Percentiles rank a stretch among this genome's conserved stretches.
These are phyloP conservation scores for Clytia hemisphaerica DNA, from an alignment of 30 jellyfish, hydroid and myxozoan species.

Conservation along the genomic window DNA sequence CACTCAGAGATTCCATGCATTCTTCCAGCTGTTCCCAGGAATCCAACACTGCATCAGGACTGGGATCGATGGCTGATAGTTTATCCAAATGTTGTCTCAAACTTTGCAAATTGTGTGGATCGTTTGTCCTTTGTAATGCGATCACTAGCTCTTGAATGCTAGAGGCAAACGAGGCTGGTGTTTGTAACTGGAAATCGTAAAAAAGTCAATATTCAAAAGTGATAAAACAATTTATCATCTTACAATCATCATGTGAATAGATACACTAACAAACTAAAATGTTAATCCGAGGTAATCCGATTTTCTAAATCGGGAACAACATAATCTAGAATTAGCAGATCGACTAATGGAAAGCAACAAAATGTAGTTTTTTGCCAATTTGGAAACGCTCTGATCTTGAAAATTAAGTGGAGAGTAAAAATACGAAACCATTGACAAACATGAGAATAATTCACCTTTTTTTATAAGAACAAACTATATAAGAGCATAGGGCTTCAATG, in stretches of 20 bases:
- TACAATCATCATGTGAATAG: background rate
- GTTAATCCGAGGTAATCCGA: too few relatives aligned
- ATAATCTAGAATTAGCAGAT: too few relatives aligned
- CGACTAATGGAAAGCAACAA: too few relatives aligned
- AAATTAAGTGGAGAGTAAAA: too few relatives aligned
- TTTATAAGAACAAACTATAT: too few relatives aligned
- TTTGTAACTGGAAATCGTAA: slow-evolving; percentile 72
- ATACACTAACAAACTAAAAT: too few relatives aligned
- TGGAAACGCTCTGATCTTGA: too few relatives aligned
- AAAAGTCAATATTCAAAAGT: background rate
- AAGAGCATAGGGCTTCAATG: too few relatives aligned
- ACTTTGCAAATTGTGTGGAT: slow-evolving; percentile 86
- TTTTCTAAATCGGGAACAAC: too few relatives aligned
- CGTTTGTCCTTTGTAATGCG: slow-evolving; percentile 91
- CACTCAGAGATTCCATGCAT: slow-evolving; percentile 45
- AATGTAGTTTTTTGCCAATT: too few relatives aligned
- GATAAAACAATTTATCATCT: background rate
- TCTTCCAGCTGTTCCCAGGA: slow-evolving; percentile 70
- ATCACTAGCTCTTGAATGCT: slow-evolving; percentile 92
- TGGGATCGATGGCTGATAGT: slow-evolving; percentile 89
- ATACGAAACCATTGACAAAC: too few relatives aligned
- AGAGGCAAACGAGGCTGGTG: slow-evolving; percentile 97
- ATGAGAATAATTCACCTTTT: too few relatives aligned
- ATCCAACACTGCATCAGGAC: slow-evolving; percentile 93
- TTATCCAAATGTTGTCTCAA: slow-evolving; percentile 64